Conservation (phyloP, 2,113 vertebrate genomes). For the Paracanthobrama guichenoti region DNA sequence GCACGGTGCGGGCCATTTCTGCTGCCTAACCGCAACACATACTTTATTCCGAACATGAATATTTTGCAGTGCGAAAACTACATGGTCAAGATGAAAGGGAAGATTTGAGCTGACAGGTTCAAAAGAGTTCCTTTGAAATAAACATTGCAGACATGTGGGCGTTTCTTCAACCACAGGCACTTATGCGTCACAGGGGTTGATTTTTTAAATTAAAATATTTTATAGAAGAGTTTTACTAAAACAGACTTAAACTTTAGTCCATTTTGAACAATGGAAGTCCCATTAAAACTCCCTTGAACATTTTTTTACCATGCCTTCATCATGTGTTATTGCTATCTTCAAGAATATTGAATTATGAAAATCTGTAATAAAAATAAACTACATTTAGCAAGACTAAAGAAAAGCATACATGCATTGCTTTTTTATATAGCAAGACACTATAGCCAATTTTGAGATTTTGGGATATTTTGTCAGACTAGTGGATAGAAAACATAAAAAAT, state of each 20-base stretch:
- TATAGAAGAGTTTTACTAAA: background rate
- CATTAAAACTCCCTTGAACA: background rate
- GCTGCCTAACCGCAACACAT: background rate
- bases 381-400: too few relatives aligned
- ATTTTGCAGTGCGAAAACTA: background rate
- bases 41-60: background rate
- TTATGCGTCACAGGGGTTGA: background rate
- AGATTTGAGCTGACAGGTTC: constrained; percentile 13
- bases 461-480: background rate
- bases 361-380: background rate
- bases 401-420: too few relatives aligned
- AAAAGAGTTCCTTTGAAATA: background rate
- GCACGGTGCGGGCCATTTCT: background rate
- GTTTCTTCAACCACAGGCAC: background rate
- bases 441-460: background rate
- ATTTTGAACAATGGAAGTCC: background rate
- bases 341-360: background rate
- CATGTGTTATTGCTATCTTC: background rate
- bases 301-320: background rate
- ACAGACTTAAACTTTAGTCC: background rate
- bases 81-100: background rate
- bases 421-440: background rate
- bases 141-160: background rate
- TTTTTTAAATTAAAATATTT: background rate
- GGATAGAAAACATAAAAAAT: background rate